phyloP scores from a whole-genome alignment of 2,113 vertebrate species.

The Etheostoma cragini region DNA sequence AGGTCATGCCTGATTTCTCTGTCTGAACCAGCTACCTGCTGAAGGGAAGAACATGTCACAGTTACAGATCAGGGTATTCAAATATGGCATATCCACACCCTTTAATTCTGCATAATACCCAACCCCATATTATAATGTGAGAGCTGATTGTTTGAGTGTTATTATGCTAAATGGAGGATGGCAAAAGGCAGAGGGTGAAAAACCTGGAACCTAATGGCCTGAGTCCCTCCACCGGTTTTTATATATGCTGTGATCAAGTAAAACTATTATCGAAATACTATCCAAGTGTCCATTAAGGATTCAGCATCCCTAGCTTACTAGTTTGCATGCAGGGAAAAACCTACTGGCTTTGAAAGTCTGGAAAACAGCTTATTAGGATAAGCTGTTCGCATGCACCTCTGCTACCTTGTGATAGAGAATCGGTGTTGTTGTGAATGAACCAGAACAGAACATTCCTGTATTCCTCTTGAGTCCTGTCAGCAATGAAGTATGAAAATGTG shows the following conservation, averaged over 20 bases:
- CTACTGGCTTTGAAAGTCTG: conserved; percentile 5
- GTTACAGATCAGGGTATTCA: conserved; percentile 69
- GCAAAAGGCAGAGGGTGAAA: conserved; percentile 62
- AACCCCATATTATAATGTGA: conserved; percentile 63
- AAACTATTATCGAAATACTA: conserved; percentile 64
- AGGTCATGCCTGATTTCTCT: conserved; percentile 53
- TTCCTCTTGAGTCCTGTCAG: conserved; percentile 13
- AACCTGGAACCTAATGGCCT: conserved; percentile 69
- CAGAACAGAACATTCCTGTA: conserved; percentile 23
- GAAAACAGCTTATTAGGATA: conserved; percentile 44
- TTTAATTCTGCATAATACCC: conserved; percentile 72
- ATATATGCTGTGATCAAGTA: conserved; percentile 65
- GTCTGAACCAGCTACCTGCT: conserved; percentile 56
- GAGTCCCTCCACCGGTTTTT: conserved; percentile 51
- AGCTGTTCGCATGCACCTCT: conserved; percentile 13
- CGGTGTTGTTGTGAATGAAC: conserved; percentile 35
- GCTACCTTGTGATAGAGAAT: conserved; percentile 17
- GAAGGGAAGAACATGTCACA: conserved; percentile 31
- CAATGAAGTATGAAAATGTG: conserved; percentile 46
- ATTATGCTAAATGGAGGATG: conserved; percentile 76
- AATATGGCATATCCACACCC: conserved; percentile 66
- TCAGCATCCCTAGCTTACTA: conserved; percentile 23
- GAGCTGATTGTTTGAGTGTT: conserved; percentile 69
- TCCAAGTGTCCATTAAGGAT: conserved; percentile 55
- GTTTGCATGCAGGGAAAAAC: conserved; percentile 52